Conservation (phyloP, 2,797 vertebrate genomes). For the Synaphobranchus kaupii region DNA sequence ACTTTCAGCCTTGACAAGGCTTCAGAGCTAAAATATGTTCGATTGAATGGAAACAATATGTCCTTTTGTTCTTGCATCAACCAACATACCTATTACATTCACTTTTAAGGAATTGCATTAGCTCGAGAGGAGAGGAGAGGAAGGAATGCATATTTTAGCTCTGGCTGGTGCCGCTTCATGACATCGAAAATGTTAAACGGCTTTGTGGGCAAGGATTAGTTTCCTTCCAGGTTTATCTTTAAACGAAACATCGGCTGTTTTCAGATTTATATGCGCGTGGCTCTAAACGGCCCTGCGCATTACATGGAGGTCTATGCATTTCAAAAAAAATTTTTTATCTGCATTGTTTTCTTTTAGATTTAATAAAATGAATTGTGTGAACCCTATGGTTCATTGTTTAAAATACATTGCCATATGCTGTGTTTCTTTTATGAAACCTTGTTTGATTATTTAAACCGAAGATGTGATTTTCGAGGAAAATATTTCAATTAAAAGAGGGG, state of each 20-base stretch:
- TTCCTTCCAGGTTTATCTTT: neutral
- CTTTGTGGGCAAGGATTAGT: conserved; percentile 50
- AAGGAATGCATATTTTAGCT: conserved; percentile 56
- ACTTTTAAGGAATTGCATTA: conserved; percentile 42
- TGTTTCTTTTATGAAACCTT: neutral
- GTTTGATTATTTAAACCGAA: neutral
- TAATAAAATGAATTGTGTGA: neutral
- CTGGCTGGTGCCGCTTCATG: conserved; percentile 49
- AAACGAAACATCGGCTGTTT: conserved; percentile 15
- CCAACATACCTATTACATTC: conserved; percentile 49
- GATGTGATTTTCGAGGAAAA: neutral
- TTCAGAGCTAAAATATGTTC: conserved; percentile 66
- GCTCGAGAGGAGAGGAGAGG: conserved; percentile 36
- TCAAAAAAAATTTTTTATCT: neutral
- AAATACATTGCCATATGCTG: neutral
- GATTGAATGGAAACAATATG: conserved; percentile 69
- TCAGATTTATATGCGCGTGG: neutral
- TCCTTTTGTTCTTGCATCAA: conserved; percentile 59
- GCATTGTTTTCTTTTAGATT: neutral
- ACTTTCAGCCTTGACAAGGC: conserved; percentile 65
- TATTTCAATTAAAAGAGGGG: neutral
- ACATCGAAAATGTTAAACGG: conserved; percentile 56
- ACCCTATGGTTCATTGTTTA: neutral
- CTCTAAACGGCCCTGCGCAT: conserved; percentile 20
- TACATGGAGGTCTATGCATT: neutral